Evolutionary conservation across 2,888 invertebrate species (phyloP).

Genomic region (Cartodere bifasciata): DNA sequence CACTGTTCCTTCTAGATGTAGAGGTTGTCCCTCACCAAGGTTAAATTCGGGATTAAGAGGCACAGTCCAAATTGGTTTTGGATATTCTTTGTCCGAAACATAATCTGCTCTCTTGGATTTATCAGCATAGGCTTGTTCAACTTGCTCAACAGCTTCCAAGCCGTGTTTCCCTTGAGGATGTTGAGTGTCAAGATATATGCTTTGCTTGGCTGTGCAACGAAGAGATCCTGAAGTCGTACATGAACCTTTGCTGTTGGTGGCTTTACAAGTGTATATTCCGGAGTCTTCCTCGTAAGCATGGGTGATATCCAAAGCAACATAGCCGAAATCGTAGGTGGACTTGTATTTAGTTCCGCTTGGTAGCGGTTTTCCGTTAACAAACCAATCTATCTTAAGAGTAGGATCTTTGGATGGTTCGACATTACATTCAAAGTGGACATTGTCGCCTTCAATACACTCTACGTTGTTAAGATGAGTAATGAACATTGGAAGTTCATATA

Average conservation of each 20-base stretch:
- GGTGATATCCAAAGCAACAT: slow-evolving; percentile 79
- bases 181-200: slow-evolving; percentile 79
- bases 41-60: slow-evolving; percentile 71
- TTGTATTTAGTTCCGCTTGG: slow-evolving; percentile 83
- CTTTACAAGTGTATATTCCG: slow-evolving; percentile 82
- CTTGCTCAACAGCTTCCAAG: slow-evolving; percentile 77
- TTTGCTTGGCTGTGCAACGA: slow-evolving; percentile 67
- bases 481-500: slow-evolving; percentile 76
- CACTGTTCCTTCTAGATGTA: slow-evolving; percentile 89
- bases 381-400: slow-evolving; percentile 88
- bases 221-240: slow-evolving; percentile 85
- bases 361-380: slow-evolving; percentile 81
- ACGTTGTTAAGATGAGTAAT: slow-evolving; percentile 85
- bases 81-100: slow-evolving; percentile 63
- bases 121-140: slow-evolving; percentile 67
- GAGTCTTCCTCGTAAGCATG: slow-evolving; percentile 86
- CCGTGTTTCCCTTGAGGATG: slow-evolving; percentile 91
- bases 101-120: slow-evolving; percentile 57
- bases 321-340: slow-evolving; percentile 91
- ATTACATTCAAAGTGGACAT: slow-evolving; percentile 81
- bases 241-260: slow-evolving; percentile 75
- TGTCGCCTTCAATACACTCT: slow-evolving; percentile 76
- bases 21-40: slow-evolving; percentile 67
- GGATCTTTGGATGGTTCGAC: slow-evolving; percentile 88
- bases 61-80: slow-evolving; percentile 76